These are phyloP conservation scores for Gopherus evgoodei DNA, from an alignment of 2,113 vertebrate species.

Conservation along the genomic window DNA sequence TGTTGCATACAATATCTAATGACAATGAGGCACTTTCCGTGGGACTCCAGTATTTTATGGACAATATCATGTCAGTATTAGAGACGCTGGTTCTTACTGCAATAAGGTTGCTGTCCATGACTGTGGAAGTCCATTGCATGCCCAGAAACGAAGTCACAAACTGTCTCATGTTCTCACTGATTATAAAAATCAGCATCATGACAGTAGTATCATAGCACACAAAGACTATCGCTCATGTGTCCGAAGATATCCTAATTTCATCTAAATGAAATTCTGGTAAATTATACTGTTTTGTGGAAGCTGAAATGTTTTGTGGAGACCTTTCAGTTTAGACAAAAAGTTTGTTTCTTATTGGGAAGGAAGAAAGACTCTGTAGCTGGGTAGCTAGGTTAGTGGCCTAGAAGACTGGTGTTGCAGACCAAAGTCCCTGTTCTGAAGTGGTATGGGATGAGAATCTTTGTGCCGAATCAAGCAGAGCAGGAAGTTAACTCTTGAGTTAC, in stretches of 20 bases:
- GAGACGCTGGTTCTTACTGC: not conserved
- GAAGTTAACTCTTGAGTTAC: too few species aligned
- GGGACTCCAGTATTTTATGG: not conserved
- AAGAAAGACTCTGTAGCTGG: too few species aligned
- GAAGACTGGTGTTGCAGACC: too few species aligned
- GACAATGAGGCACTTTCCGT: not conserved
- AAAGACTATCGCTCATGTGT: not conserved
- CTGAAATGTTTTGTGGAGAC: not conserved
- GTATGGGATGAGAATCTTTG: too few species aligned
- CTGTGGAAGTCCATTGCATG: not conserved
- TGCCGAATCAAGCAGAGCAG: too few species aligned
- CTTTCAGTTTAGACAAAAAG: not conserved
- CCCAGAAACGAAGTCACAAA: not conserved
- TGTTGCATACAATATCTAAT: not conserved
- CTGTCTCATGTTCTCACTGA: not conserved
- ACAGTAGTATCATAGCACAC: fast-evolving
- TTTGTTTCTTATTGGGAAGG: too few species aligned
- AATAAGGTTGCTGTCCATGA: not conserved
- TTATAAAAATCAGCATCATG: not conserved
- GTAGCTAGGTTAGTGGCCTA: too few species aligned
- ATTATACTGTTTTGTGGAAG: not conserved
- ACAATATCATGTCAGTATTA: not conserved
- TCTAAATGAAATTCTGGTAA: not conserved
- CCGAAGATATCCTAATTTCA: not conserved
- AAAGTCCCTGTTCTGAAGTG: too few species aligned